A percentile compares a stretch with the other conserved stretches of the same genome.
These are phyloP conservation scores for Parnassius mnemosyne DNA, from an alignment of 2,888 invertebrate genomes.

Conservation along the genomic window DNA sequence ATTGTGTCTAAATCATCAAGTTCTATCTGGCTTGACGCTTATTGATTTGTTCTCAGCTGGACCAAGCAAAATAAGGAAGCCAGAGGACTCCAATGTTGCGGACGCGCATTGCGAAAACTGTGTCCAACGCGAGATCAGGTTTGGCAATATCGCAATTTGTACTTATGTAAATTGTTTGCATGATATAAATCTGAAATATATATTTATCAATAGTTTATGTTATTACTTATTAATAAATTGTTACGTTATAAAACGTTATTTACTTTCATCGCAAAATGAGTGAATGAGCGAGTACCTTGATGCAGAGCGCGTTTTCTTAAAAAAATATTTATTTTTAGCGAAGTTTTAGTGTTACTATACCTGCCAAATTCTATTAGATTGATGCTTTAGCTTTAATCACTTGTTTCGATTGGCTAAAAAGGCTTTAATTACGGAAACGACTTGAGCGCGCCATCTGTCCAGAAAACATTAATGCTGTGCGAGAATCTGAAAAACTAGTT, in stretches of 20 bases:
- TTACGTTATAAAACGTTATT: constrained; percentile 21
- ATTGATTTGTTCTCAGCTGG: constrained; percentile 72
- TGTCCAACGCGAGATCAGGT: constrained; percentile 59
- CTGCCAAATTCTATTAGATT: constrained; percentile 19
- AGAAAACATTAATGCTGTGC: constrained; percentile 23
- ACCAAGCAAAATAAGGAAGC: constrained; percentile 58
- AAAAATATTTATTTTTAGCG: constrained; percentile 28
- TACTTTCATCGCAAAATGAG: no score
- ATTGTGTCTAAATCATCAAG: constrained; percentile 4
- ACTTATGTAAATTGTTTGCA: constrained; percentile 44
- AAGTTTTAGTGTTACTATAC: constrained; percentile 29
- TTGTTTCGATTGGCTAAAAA: constrained; percentile 13
- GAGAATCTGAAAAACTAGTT: constrained; percentile 10
- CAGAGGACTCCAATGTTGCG: constrained; percentile 42
- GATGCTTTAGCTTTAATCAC: constrained; percentile 24
- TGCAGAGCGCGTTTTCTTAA: constrained; percentile 32
- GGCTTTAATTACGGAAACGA: constrained; percentile 4
- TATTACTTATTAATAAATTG: constrained; percentile 16
- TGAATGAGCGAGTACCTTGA: constrained; percentile 25
- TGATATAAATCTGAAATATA: constrained; percentile 38
- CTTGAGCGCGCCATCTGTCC: constrained; percentile 13
- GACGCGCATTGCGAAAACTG: constrained; percentile 56
- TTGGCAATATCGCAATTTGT: constrained; percentile 53
- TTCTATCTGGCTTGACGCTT: constrained; percentile 64
- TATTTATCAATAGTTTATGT: constrained; percentile 15